Base-by-base conservation (phyloP, 1,140 invertebrate species). In the Orussus abietinus region DNA sequence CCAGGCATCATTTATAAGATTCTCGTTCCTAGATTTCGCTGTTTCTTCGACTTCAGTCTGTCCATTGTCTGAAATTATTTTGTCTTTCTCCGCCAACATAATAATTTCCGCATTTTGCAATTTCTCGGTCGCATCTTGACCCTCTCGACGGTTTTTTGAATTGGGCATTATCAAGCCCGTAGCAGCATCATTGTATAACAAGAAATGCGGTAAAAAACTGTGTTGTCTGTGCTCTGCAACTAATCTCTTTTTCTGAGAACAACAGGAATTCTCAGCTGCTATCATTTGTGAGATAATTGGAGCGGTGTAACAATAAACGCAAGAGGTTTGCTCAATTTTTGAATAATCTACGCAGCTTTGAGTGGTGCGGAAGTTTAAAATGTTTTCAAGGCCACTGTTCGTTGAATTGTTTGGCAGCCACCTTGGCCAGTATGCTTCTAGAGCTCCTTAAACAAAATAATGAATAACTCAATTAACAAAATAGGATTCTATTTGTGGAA, bases 281-380 rank as follows among this genome's bases (percentile, higher is more conserved):
- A 31, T 34, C 22, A 35, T 47, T 11, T 58, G 51, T 3, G 61
- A 52, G n/a, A 59, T 49, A 4, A 66, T 49, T 4, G 62, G 62
- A 1, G 59, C 48, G 17, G 45, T 36, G 28, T 64, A 62, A 43
- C 57, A 63, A 25, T 64, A 62, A 6, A 66, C 63, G 19, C 64
- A 59, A 12, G 56, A 59, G 0, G 64, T 69, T 22, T 66, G 59
- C 31, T 59, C 52, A 14, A 63, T 20, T 38, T 64, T 69, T 3
- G 59, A 18, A 11, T 61, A 55, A 43, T 65, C 55, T 10, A 61
- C 34, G 12, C 49, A 47, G 5, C 49, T 51, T 1, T 36, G 28
- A 5, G 35, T 38, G n/a, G n/a, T n/a, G 10, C 48, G 47, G 0
- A 64, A 25, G 46, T 69, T 65, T 5, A 66, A 36, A 2, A 58